Conservation (phyloP, 2,888 invertebrate genomes). For the Melinaea marsaeus region DNA sequence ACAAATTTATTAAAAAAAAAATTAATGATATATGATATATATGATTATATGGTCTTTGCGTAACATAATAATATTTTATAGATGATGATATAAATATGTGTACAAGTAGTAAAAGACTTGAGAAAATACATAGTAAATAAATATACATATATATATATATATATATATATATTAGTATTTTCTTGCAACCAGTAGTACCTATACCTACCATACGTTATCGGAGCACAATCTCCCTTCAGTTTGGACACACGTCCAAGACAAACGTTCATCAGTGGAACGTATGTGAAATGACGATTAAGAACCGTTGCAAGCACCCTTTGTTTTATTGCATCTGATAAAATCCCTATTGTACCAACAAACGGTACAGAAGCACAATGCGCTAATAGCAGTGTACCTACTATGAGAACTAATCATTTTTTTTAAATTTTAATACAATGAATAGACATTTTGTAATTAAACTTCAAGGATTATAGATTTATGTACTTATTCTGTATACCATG, state of each 20-base stretch:
- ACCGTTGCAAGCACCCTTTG: slow-evolving; percentile 77
- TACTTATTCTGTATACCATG: neutral
- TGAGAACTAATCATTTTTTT: slow-evolving; percentile 26
- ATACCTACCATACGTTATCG: slow-evolving; percentile 24
- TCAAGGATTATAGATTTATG: no score
- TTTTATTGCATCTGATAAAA: slow-evolving; percentile 64
- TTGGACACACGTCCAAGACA: slow-evolving; percentile 51
- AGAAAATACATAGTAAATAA: no score
- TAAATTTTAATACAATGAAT: neutral
- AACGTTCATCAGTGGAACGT: slow-evolving; percentile 63
- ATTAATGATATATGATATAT: no score
- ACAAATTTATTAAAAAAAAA: neutral
- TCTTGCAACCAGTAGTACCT: slow-evolving; percentile 34
- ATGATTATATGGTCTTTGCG: no score
- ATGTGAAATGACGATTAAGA: slow-evolving; percentile 77
- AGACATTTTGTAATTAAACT: neutral
- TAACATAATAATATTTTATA: no score
- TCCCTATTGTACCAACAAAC: slow-evolving; percentile 56
- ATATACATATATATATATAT: neutral
- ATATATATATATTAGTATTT: neutral
- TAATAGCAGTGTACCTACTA: slow-evolving; percentile 28
- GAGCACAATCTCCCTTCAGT: slow-evolving; percentile 47
- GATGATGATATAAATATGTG: no score
- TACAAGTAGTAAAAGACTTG: no score
- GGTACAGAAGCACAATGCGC: slow-evolving; percentile 47